Evolutionary conservation across 2,113 vertebrate species (phyloP).

Genomic region (Natator depressus): DNA sequence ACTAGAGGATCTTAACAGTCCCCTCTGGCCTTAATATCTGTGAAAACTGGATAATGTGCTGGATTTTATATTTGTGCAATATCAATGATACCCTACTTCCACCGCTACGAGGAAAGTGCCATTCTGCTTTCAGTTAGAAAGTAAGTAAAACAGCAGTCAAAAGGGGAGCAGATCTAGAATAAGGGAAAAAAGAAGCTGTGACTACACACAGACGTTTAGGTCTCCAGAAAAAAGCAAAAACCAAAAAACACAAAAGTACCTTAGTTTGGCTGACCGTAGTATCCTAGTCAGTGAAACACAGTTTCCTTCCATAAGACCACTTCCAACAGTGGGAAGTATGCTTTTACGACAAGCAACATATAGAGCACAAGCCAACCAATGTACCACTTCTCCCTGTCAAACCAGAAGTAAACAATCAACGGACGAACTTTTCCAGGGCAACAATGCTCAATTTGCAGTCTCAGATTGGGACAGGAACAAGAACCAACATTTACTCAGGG

Average conservation of each 20-base stretch:
- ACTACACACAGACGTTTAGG: neutral
- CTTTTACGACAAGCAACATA: slow-evolving; percentile 95
- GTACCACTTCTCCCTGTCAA: slow-evolving; percentile 90
- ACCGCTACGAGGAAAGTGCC: neutral
- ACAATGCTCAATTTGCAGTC: neutral
- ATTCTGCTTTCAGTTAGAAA: neutral
- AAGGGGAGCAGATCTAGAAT: neutral
- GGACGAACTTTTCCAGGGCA: neutral
- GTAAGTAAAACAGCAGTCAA: neutral
- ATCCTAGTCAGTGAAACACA: slow-evolving; percentile 97
- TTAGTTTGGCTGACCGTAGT: slow-evolving; percentile 92
- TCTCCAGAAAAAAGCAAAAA: neutral
- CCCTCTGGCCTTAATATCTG: neutral
- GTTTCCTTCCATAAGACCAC: slow-evolving; percentile 95
- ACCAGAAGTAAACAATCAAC: slow-evolving; percentile 4
- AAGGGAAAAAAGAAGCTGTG: neutral
- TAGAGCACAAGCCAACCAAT: slow-evolving; percentile 95
- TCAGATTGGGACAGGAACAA: neutral
- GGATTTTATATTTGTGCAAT: neutral
- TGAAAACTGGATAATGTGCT: neutral
- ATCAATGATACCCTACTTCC: neutral
- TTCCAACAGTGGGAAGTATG: slow-evolving; percentile 92
- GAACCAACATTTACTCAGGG: neutral
- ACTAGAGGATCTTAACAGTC: neutral
- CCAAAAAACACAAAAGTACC: slow-evolving; percentile 77